Conservation (phyloP, 1,140 invertebrate genomes). For the Ectropis grisescens region DNA sequence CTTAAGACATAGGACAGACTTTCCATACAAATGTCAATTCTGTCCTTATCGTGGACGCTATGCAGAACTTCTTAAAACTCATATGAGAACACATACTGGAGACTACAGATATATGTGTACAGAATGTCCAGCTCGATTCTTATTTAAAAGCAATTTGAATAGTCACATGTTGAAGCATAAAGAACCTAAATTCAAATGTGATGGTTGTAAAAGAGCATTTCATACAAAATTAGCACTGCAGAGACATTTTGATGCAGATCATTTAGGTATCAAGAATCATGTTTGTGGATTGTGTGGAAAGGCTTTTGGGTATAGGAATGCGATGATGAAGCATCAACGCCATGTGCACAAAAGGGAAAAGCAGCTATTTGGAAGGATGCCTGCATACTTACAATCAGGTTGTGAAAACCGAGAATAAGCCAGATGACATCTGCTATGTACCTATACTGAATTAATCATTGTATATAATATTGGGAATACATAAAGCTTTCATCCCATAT, state of each 20-base stretch:
- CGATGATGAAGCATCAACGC: constrained; percentile 67
- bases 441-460: no score
- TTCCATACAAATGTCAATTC: constrained; percentile 48
- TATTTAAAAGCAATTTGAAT: constrained; percentile 68
- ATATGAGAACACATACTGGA: constrained; percentile 64
- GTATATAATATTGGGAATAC: no score
- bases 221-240: constrained; percentile 42
- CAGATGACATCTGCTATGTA: no score
- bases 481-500: no score
- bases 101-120: constrained; percentile 68
- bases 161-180: constrained; percentile 59
- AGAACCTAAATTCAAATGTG: constrained; percentile 47
- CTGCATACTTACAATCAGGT: constrained; percentile 28
- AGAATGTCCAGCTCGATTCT: constrained; percentile 63
- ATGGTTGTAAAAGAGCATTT: constrained; percentile 44
- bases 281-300: constrained; percentile 66
- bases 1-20: constrained; percentile 44
- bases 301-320: constrained; percentile 64
- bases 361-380: constrained; percentile 31
- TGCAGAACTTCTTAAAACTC: constrained; percentile 51
- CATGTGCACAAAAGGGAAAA: constrained; percentile 64
- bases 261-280: constrained; percentile 66
- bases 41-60: constrained; percentile 52
- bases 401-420: constrained; percentile 8
- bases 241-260: constrained; percentile 57